phyloP scores from a whole-genome alignment of 2,888 invertebrate species.

The Limnephilus auricula region DNA sequence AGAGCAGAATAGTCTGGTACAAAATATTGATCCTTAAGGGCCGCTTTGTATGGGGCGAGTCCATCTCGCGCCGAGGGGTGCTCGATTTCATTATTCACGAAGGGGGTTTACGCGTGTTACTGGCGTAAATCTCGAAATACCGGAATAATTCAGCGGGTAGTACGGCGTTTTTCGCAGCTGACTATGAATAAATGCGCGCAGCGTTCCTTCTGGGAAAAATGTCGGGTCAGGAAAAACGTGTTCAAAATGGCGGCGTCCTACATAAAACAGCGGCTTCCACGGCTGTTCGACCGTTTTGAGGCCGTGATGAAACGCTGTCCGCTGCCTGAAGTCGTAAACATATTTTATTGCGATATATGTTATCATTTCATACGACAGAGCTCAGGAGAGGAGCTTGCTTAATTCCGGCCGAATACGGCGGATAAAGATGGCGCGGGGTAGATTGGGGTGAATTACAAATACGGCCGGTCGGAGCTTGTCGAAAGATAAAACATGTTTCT shows the following conservation, averaged over 20 bases:
- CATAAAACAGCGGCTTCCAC: constrained; percentile 51
- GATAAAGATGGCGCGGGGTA: background rate
- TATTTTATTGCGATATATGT: constrained; percentile 34
- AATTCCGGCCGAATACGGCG: background rate
- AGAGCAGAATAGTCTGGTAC: constrained; percentile 71
- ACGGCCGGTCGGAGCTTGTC: background rate
- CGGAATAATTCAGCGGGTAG: constrained; percentile 36
- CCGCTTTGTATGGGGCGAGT: constrained; percentile 69
- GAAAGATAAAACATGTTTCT: background rate
- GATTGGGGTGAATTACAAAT: background rate
- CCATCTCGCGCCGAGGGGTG: constrained; percentile 69
- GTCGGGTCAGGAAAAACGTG: constrained; percentile 55
- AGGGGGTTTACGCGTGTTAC: constrained; percentile 44
- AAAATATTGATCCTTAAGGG: constrained; percentile 78
- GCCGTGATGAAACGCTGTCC: constrained; percentile 34
- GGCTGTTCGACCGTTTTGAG: background rate
- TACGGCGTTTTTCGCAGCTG: constrained; percentile 42
- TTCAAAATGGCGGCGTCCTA: constrained; percentile 52
- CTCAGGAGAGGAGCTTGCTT: background rate
- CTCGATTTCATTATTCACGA: constrained; percentile 68
- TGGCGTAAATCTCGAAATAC: constrained; percentile 52
- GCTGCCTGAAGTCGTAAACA: constrained; percentile 34
- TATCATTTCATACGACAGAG: constrained; percentile 24
- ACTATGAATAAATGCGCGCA: constrained; percentile 46
- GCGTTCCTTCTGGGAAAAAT: constrained; percentile 48